Conservation (phyloP, 2,888 invertebrate genomes). For the Eubasilissa splendida region DNA sequence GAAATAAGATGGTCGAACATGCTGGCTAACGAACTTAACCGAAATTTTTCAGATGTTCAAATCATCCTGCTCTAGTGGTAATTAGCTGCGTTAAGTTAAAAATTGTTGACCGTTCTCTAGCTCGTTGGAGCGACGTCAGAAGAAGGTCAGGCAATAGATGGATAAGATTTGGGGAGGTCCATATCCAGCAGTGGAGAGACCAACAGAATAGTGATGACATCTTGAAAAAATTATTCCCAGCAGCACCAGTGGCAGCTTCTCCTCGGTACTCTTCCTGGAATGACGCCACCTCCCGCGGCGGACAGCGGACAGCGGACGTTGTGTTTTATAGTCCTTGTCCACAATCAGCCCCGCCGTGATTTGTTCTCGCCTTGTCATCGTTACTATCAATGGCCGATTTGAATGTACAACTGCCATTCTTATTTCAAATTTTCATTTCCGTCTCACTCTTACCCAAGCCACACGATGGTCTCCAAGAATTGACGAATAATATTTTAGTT, state of each 20-base stretch:
- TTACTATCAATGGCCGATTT: background rate
- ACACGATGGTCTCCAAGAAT: background rate
- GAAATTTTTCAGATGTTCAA: no score
- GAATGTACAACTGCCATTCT: background rate
- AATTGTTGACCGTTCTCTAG: no score
- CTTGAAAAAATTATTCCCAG: no score
- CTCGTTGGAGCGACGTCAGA: no score
- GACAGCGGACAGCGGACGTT: no score
- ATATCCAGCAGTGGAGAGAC: background rate
- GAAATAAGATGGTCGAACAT: no score
- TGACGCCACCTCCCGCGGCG: background rate
- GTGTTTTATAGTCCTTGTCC: slow-evolving; percentile 18
- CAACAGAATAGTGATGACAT: background rate
- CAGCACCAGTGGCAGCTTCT: background rate
- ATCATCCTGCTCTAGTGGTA: no score
- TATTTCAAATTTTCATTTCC: background rate
- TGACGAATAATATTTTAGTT: no score
- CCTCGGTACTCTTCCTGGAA: background rate
- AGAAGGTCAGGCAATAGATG: no score
- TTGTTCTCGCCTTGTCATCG: slow-evolving; percentile 18
- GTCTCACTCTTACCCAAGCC: background rate
- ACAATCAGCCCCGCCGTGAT: slow-evolving; percentile 8
- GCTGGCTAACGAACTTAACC: no score
- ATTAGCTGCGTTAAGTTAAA: no score
- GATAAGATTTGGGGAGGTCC: no score